A percentile compares a stretch with the other conserved stretches of the same genome.
Evolutionary conservation across 2,797 vertebrate species (phyloP).

Genomic region (Sebastes kiyomatsui): DNA sequence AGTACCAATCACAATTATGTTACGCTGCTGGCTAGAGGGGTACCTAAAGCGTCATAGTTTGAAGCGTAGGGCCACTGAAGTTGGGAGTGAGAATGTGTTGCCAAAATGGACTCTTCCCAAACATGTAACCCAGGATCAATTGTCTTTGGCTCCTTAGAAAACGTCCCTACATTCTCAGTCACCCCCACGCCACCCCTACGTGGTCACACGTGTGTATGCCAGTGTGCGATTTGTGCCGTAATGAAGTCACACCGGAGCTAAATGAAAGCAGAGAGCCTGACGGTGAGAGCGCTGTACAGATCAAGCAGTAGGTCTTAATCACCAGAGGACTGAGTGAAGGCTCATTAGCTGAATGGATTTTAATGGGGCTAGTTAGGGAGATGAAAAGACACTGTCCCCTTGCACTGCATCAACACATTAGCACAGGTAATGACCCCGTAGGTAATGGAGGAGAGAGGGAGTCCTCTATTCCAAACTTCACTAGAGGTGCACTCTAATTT

Average conservation of each 20-base stretch:
- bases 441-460: slow-evolving; percentile 46
- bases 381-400: slow-evolving; percentile 67
- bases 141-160: neutral
- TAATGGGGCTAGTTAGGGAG: slow-evolving; percentile 79
- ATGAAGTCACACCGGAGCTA: slow-evolving; percentile 38
- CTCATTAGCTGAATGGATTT: slow-evolving; percentile 80
- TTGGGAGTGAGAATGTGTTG: no score
- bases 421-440: slow-evolving; percentile 70
- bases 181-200: neutral
- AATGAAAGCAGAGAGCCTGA: slow-evolving; percentile 49
- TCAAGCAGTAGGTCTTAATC: slow-evolving; percentile 64
- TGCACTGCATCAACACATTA: slow-evolving; percentile 66
- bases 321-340: slow-evolving; percentile 68
- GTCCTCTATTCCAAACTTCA: slow-evolving; percentile 18
- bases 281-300: slow-evolving; percentile 45
- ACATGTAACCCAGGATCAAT: neutral
- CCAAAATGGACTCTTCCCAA: neutral
- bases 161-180: neutral
- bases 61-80: no score
- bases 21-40: no score
- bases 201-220: neutral
- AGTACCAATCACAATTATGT: no score
- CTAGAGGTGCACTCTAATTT: neutral
- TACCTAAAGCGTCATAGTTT: no score
- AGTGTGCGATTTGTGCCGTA: neutral